phyloP scores from a whole-genome alignment of 1,140 invertebrate genomes.

The Ostrea denselamellosa region DNA sequence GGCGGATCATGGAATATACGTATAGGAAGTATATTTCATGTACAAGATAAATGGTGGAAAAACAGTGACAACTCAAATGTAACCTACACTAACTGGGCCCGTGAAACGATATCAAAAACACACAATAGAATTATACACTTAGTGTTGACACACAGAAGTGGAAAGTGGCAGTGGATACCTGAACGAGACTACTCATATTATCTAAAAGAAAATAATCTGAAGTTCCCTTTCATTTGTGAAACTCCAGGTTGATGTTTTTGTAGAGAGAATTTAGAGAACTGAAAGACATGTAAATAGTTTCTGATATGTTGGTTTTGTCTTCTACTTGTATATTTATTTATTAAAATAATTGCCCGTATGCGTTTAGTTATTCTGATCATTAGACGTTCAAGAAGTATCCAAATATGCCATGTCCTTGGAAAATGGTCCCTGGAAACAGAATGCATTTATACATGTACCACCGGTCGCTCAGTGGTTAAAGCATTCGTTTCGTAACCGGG shows the following conservation, averaged over 20 bases:
- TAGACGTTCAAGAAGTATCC: too few species aligned
- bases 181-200: constrained; percentile 25
- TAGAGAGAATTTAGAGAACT: too few species aligned
- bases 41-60: constrained; percentile 9
- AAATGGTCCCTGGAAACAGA: too few species aligned
- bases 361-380: too few species aligned
- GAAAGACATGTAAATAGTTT: too few species aligned
- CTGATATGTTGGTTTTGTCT: too few species aligned
- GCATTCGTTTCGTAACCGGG: too few species aligned
- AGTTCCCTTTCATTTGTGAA: background rate
- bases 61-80: background rate
- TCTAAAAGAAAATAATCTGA: background rate
- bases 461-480: too few species aligned
- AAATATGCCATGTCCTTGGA: too few species aligned
- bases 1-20: background rate
- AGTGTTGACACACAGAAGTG: background rate
- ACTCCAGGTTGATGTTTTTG: background rate
- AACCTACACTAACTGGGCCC: constrained; percentile 12
- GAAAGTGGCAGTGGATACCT: constrained; percentile 25
- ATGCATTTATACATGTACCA: too few species aligned
- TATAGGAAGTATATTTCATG: background rate
- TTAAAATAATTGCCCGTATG: too few species aligned
- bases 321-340: too few species aligned
- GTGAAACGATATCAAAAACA: background rate
- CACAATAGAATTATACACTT: background rate